A percentile compares a stretch with the other conserved stretches of the same genome.
These are phyloP conservation scores for Acestrorhynchus altus DNA, from an alignment of 2,797 vertebrate species.

Conservation along the genomic window DNA sequence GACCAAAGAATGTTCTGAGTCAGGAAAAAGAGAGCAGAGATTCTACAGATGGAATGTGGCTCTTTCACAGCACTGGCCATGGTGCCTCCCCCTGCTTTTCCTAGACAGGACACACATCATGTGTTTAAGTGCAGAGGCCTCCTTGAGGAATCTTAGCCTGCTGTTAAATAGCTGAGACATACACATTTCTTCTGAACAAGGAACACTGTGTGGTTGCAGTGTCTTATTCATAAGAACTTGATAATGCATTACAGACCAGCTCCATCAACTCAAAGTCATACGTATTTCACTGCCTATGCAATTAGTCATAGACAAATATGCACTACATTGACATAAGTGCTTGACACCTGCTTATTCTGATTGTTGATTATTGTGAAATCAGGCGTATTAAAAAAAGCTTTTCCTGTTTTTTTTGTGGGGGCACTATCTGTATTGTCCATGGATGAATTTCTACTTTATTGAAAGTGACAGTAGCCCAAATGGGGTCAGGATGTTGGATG, in stretches of 20 bases:
- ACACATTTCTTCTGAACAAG: conserved; percentile 68
- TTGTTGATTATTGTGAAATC: no score
- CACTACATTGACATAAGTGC: conserved; percentile 11
- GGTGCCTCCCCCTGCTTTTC: neutral
- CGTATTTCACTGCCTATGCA: conserved; percentile 16
- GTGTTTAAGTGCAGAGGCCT: conserved; percentile 64
- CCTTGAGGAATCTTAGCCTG: conserved; percentile 72
- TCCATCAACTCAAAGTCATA: conserved; percentile 10
- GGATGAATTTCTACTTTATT: no score
- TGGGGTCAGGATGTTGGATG: no score
- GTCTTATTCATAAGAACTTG: conserved; percentile 32
- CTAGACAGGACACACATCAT: conserved; percentile 59
- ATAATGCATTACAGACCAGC: conserved; percentile 21
- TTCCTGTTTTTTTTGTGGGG: no score
- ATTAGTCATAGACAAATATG: conserved; percentile 38
- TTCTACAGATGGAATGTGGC: neutral
- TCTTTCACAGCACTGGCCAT: neutral
- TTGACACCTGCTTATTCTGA: neutral
- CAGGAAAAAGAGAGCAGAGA: neutral
- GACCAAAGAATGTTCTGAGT: neutral
- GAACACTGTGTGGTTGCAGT: conserved; percentile 66
- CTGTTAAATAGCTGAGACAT: conserved; percentile 64
- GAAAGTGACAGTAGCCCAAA: no score
- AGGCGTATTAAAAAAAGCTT: no score
- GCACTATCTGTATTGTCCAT: no score